A percentile compares a stretch with the other conserved stretches of the same genome.
Evolutionary conservation across 2,113 vertebrate species (phyloP).

Genomic region (Gallinago undulata): DNA sequence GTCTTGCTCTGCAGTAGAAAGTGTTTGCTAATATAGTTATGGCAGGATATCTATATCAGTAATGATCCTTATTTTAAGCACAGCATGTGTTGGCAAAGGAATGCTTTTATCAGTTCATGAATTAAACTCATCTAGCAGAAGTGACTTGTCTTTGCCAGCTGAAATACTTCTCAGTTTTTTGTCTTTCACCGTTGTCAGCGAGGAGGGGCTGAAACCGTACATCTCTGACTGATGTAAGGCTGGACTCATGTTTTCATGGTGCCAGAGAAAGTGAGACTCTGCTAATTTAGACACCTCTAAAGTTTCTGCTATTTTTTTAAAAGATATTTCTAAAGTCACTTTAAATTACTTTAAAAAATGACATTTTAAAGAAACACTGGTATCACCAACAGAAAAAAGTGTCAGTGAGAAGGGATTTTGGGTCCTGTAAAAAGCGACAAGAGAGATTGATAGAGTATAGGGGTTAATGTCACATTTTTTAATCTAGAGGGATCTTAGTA

Average conservation of each 20-base stretch:
- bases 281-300: neutral
- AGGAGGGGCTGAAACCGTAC: neutral
- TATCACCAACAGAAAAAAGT: neutral
- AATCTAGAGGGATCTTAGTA: neutral
- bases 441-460: neutral
- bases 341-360: too few species aligned
- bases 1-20: neutral
- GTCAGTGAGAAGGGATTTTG: neutral
- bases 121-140: neutral
- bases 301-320: neutral
- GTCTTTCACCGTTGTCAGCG: neutral
- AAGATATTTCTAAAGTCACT: neutral
- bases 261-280: neutral
- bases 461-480: neutral
- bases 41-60: neutral
- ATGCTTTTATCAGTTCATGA: neutral
- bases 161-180: neutral
- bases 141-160: neutral
- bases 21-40: neutral
- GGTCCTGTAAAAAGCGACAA: neutral
- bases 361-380: neutral
- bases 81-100: neutral
- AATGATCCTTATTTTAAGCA: neutral
- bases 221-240: neutral
- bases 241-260: neutral